Conservation (phyloP, 2,113 vertebrate species). For the Tragelaphus scriptus region DNA sequence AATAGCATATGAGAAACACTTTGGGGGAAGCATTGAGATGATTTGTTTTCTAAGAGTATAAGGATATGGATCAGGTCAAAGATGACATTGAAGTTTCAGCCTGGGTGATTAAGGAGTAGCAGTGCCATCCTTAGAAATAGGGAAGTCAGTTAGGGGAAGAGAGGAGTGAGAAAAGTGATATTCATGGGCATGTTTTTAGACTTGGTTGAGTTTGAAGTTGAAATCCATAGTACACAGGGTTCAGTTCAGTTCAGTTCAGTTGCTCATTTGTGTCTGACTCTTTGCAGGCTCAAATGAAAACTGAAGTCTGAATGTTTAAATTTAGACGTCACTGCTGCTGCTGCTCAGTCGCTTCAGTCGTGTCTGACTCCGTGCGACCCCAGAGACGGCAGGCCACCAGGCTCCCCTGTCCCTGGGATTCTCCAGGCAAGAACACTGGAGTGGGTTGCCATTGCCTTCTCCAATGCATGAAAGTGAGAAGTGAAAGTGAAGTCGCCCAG, state of each 20-base stretch:
- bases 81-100: neutral
- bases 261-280: no score
- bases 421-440: no score
- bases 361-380: no score
- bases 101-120: neutral
- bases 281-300: neutral
- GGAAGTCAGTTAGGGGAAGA: neutral
- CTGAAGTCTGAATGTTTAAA: constrained; percentile 17
- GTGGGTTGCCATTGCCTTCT: no score
- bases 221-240: neutral
- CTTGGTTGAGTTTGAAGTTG: neutral
- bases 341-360: no score
- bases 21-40: neutral
- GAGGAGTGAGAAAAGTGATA: neutral
- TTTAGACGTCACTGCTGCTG: neutral
- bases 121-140: neutral
- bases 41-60: neutral
- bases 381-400: no score
- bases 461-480: no score
- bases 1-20: neutral
- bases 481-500: no score
- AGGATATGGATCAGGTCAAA: neutral
- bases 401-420: no score
- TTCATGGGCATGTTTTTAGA: neutral
- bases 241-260: neutral